A percentile compares a stretch with the other conserved stretches of the same genome.
phyloP scores from a whole-genome alignment of 2,113 vertebrate genomes.

The Grammomys surdaster region DNA sequence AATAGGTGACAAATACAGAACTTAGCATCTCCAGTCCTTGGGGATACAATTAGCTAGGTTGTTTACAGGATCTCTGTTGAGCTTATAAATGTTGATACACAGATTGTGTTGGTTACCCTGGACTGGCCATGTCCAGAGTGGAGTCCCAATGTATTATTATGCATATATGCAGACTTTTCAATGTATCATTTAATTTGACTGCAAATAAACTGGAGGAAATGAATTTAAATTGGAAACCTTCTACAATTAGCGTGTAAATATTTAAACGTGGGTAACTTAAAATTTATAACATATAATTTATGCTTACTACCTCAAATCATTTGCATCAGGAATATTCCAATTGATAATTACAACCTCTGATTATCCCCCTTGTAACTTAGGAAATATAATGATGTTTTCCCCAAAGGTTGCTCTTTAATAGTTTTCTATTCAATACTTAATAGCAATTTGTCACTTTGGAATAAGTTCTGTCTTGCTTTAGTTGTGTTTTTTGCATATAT shows the following conservation, averaged over 20 bases:
- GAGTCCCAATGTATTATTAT: conserved; percentile 66
- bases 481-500: conserved; percentile 4
- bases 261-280: conserved; percentile 80
- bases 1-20: conserved; percentile 62
- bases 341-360: conserved; percentile 81
- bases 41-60: conserved; percentile 64
- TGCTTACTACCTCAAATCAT: conserved; percentile 76
- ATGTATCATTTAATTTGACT: conserved; percentile 82
- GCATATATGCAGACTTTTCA: conserved; percentile 71
- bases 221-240: conserved; percentile 83
- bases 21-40: conserved; percentile 51
- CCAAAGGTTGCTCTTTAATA: conserved; percentile 64
- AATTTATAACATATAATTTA: conserved; percentile 84
- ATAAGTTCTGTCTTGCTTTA: neutral
- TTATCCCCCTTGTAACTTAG: conserved; percentile 60
- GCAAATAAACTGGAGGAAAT: conserved; percentile 79
- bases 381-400: conserved; percentile 69
- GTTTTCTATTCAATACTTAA: conserved; percentile 52
- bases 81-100: conserved; percentile 30
- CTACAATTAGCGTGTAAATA: conserved; percentile 82
- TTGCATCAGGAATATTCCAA: conserved; percentile 81
- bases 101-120: conserved; percentile 65
- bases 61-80: conserved; percentile 51
- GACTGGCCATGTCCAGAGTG: conserved; percentile 1
- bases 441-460: conserved; percentile 15